Evolutionary conservation across 1,140 invertebrate species (phyloP).

Genomic region (Cotesia typhae): DNA sequence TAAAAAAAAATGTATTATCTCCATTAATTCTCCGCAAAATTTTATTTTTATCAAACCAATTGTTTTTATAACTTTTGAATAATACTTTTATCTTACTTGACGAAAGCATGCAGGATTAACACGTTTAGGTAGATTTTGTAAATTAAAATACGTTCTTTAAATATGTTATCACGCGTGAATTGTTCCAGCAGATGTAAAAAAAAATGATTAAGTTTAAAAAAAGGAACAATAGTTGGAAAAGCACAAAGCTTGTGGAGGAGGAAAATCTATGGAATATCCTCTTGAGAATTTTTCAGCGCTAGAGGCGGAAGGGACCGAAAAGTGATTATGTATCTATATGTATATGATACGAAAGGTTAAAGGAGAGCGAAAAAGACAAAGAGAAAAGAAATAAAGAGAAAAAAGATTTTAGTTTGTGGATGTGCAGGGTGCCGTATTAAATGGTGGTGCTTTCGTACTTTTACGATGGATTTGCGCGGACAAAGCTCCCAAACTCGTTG

Average conservation of each 20-base stretch:
- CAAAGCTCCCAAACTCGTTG: conserved; percentile 14
- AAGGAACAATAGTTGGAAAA: background rate
- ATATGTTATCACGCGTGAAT: background rate
- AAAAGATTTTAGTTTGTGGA: background rate
- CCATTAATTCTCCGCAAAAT: no score
- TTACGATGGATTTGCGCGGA: conserved; percentile 19
- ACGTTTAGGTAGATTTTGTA: no score
- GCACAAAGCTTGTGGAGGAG: background rate
- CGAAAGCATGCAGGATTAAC: no score
- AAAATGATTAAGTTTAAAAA: background rate
- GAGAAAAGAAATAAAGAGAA: background rate
- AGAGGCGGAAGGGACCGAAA: background rate
- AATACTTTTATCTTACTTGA: no score
- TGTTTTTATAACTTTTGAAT: no score
- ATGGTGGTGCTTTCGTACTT: conserved; percentile 16
- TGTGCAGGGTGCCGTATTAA: conserved; percentile 13
- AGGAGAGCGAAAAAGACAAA: background rate
- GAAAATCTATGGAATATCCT: conserved; percentile 6
- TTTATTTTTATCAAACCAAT: no score
- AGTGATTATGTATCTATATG: no score
- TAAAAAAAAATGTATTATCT: no score
- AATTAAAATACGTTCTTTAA: background rate
- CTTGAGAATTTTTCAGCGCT: background rate
- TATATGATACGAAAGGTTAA: background rate
- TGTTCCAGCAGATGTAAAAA: background rate